Conservation (phyloP, 2,797 vertebrate genomes). For the Brotula barbata region DNA sequence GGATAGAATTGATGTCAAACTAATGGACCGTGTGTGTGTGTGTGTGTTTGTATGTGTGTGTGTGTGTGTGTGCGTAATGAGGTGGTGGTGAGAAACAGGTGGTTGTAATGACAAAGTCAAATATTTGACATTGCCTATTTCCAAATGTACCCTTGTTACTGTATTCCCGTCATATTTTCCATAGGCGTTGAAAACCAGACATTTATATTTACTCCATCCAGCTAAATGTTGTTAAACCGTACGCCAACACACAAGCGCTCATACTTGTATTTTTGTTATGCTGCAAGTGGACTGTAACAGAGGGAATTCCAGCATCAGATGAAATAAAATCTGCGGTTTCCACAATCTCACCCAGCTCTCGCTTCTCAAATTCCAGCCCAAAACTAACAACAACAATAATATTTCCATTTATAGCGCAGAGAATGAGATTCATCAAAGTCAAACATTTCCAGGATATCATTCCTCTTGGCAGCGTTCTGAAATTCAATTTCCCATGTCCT, state of each 20-base stretch:
- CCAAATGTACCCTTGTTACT: slow-evolving; percentile 58
- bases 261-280: background rate
- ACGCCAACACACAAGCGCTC: background rate
- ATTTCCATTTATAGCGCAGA: slow-evolving; percentile 55
- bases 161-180: slow-evolving; percentile 58
- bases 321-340: slow-evolving; percentile 34
- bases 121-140: slow-evolving; percentile 73
- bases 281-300: slow-evolving; percentile 31
- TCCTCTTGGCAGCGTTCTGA: slow-evolving; percentile 36
- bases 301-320: slow-evolving; percentile 57
- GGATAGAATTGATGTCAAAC: no score
- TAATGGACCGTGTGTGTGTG: no score
- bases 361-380: slow-evolving; percentile 39
- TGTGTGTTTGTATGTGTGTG: background rate
- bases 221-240: slow-evolving; percentile 19
- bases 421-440: slow-evolving; percentile 50
- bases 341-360: slow-evolving; percentile 9
- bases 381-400: slow-evolving; percentile 48
- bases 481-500: slow-evolving; percentile 54
- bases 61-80: slow-evolving; percentile 17
- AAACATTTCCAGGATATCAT: slow-evolving; percentile 41
- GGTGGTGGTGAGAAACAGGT: slow-evolving; percentile 49
- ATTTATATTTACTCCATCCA: slow-evolving; percentile 10
- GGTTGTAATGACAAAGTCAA: slow-evolving; percentile 64
- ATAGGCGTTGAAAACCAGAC: slow-evolving; percentile 51